Percentiles rank a stretch among this genome's conserved stretches.
Evolutionary conservation across 2,888 invertebrate species (phyloP).

Genomic region (Harpalus rubripes): DNA sequence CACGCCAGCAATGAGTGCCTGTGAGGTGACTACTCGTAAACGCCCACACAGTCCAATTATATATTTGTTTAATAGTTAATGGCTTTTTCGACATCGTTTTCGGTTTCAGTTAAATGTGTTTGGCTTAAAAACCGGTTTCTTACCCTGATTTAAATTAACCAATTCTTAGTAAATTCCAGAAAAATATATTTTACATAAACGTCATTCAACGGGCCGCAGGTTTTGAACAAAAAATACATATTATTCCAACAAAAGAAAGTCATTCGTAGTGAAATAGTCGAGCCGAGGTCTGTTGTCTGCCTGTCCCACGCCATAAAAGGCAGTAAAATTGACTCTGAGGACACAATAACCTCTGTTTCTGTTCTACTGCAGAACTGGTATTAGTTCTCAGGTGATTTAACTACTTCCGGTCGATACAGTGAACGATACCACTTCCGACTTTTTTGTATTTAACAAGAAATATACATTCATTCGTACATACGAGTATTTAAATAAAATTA

Average conservation of each 20-base stretch:
- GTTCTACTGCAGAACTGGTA: slow-evolving; percentile 19
- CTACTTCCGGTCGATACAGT: slow-evolving; percentile 31
- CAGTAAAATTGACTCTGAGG: slow-evolving; percentile 24
- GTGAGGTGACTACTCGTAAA: too few relatives aligned
- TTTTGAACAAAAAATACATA: slow-evolving; percentile 36
- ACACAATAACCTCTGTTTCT: slow-evolving; percentile 46
- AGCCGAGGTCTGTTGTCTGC: slow-evolving; percentile 20
- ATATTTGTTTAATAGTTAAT: too few relatives aligned
- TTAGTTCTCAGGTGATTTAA: slow-evolving; percentile 35
- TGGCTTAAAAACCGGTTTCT: too few relatives aligned
- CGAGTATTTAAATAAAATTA: not conserved
- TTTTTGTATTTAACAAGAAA: not conserved
- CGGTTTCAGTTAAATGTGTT: too few relatives aligned
- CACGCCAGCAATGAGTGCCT: too few relatives aligned
- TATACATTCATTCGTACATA: not conserved
- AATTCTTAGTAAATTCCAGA: not conserved
- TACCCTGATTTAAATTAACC: too few relatives aligned
- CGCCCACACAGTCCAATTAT: too few relatives aligned
- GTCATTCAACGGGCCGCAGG: slow-evolving; percentile 5
- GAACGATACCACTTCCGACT: slow-evolving; percentile 14
- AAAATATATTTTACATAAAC: not conserved
- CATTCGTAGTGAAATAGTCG: slow-evolving; percentile 24
- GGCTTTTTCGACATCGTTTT: too few relatives aligned
- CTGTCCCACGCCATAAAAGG: slow-evolving; percentile 51
- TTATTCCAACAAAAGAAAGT: slow-evolving; percentile 36